Conservation (phyloP, 2,888 invertebrate genomes). For the Eurois occulta region DNA sequence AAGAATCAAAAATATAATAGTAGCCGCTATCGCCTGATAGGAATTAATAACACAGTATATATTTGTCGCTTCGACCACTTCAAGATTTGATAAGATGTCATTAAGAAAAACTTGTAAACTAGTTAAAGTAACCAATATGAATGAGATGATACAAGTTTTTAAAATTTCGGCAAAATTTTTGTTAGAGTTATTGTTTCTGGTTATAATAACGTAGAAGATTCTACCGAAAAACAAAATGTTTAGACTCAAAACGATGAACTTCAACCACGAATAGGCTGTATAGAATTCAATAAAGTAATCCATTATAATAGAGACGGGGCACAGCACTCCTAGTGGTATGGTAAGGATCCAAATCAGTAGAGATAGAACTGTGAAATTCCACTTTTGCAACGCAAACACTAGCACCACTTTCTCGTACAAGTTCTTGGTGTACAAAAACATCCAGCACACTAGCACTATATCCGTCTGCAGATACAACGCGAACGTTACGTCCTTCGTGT, state of each 20-base stretch:
- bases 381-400: slow-evolving; percentile 73
- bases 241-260: slow-evolving; percentile 74
- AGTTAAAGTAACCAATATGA: slow-evolving; percentile 76
- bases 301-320: slow-evolving; percentile 50
- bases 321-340: slow-evolving; percentile 72
- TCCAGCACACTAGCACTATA: slow-evolving; percentile 77
- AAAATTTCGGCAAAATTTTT: slow-evolving; percentile 56
- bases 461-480: slow-evolving; percentile 77
- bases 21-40: slow-evolving; percentile 66
- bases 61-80: neutral
- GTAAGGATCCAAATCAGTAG: slow-evolving; percentile 73
- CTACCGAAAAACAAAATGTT: slow-evolving; percentile 77
- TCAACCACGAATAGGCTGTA: slow-evolving; percentile 69
- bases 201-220: slow-evolving; percentile 76
- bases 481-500: slow-evolving; percentile 61
- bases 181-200: slow-evolving; percentile 23
- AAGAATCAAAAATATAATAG: slow-evolving; percentile 68
- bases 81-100: slow-evolving; percentile 71
- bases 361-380: slow-evolving; percentile 68
- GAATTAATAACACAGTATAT: slow-evolving; percentile 68
- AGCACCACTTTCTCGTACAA: slow-evolving; percentile 81
- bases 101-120: slow-evolving; percentile 80
- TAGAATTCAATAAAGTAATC: slow-evolving; percentile 61
- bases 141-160: slow-evolving; percentile 71
- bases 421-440: slow-evolving; percentile 82